Evolutionary conservation across 2,888 invertebrate genomes (phyloP).

Genomic region (Plagodis pulveraria): DNA sequence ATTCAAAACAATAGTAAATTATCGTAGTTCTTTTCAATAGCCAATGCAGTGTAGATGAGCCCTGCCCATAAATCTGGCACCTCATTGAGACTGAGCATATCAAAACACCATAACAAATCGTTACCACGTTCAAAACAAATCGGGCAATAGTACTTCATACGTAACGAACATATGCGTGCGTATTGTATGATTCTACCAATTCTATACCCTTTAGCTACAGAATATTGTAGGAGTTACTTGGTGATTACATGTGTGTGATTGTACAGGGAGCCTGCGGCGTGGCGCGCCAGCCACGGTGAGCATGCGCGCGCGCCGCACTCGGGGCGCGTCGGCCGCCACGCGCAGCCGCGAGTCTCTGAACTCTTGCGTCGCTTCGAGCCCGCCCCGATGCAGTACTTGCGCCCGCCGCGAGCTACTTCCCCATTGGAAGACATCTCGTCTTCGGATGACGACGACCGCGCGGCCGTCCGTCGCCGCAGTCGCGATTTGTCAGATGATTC

Average conservation of each 20-base stretch:
- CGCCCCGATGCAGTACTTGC: constrained; percentile 78
- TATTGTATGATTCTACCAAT: not conserved
- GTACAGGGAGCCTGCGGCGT: constrained; percentile 43
- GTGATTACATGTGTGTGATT: constrained; percentile 21
- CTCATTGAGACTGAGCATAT: constrained; percentile 1
- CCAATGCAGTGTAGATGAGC: too few relatives aligned
- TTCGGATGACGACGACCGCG: constrained; percentile 79
- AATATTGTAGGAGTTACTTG: not conserved
- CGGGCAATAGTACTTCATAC: not conserved
- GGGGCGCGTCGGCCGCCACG: constrained; percentile 67
- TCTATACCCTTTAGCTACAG: not conserved
- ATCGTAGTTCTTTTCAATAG: too few relatives aligned
- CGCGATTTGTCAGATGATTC: constrained; percentile 83
- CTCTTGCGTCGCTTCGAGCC: constrained; percentile 75
- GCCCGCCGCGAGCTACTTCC: constrained; percentile 71
- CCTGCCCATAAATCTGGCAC: not conserved
- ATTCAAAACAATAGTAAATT: too few relatives aligned
- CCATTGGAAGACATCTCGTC: constrained; percentile 76
- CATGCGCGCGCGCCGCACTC: constrained; percentile 68
- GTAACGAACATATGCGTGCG: not conserved
- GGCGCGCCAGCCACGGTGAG: constrained; percentile 60
- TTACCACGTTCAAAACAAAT: not conserved
- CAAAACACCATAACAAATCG: constrained; percentile 6
- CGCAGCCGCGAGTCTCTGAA: constrained; percentile 76
- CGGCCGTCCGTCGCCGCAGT: constrained; percentile 74